Percentiles rank a stretch among this genome's conserved stretches.
phyloP scores from a whole-genome alignment of 2,113 vertebrate species.

The Galbula dea region DNA sequence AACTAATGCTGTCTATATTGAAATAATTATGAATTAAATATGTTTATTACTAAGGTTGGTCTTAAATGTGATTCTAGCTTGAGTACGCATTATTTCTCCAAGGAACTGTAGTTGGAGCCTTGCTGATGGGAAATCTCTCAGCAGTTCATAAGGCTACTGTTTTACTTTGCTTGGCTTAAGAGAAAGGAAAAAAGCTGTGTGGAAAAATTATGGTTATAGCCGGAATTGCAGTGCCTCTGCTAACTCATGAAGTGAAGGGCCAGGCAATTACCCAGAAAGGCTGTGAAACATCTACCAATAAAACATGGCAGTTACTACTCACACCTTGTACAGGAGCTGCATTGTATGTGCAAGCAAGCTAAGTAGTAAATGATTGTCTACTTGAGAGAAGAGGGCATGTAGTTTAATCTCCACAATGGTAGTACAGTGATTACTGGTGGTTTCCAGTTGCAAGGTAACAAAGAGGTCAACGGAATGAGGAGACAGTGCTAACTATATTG shows the following conservation, averaged over 20 bases:
- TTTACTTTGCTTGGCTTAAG: conserved; percentile 39
- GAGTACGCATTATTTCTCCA: neutral
- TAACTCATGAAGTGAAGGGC: neutral
- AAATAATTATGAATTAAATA: neutral
- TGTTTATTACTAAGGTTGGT: neutral
- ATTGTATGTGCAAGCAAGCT: fast-evolving
- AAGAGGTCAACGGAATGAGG: neutral
- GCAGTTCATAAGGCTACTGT: conserved; percentile 2
- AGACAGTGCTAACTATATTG: fast-evolving
- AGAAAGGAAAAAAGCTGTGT: conserved; percentile 18
- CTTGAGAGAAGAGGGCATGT: neutral
- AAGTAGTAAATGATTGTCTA: fast-evolving
- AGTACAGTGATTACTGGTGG: neutral
- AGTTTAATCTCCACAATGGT: neutral
- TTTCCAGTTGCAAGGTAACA: neutral
- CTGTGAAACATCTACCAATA: neutral
- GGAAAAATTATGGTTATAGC: neutral
- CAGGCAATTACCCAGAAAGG: neutral
- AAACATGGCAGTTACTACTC: neutral
- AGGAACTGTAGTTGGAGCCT: neutral
- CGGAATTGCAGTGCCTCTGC: neutral
- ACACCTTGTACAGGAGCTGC: neutral
- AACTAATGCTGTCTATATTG: neutral
- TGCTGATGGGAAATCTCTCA: neutral
- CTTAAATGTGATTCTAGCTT: neutral